Evolutionary conservation across 2,113 vertebrate genomes (phyloP).

Genomic region (Plectropomus leopardus): DNA sequence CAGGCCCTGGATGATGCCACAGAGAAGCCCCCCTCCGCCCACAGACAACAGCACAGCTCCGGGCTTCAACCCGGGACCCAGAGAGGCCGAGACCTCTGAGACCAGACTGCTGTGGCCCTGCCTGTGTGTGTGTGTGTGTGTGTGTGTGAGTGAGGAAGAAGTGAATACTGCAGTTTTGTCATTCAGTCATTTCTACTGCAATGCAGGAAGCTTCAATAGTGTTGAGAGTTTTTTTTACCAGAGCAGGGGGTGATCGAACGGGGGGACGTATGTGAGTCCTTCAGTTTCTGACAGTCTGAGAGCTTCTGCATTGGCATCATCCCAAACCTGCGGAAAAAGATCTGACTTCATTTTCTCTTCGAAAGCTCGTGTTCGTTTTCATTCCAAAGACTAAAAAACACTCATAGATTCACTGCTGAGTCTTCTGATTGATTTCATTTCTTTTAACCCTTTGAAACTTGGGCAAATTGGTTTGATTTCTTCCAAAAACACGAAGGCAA

Average conservation of each 20-base stretch:
- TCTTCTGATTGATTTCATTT: too few species aligned
- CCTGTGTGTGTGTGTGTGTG: constrained; percentile 66
- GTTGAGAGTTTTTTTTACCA: constrained; percentile 72
- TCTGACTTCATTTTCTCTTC: neutral
- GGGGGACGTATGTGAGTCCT: constrained; percentile 81
- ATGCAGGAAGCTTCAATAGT: neutral
- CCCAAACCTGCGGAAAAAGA: constrained; percentile 81
- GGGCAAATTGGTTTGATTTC: too few species aligned
- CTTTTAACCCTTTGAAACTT: too few species aligned
- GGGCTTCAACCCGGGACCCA: constrained; percentile 74
- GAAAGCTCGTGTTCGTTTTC: neutral
- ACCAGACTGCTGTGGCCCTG: constrained; percentile 84
- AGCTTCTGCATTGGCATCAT: constrained; percentile 86
- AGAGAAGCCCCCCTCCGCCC: constrained; percentile 87
- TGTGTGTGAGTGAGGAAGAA: neutral
- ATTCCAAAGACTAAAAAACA: neutral
- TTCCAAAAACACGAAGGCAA: too few species aligned
- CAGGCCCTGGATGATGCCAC: constrained; percentile 85
- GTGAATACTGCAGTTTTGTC: neutral
- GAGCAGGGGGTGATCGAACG: constrained; percentile 86
- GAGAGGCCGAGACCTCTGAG: constrained; percentile 76
- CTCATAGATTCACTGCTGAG: neutral
- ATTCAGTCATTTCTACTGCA: neutral
- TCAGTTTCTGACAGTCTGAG: constrained; percentile 76
- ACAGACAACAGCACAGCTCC: constrained; percentile 86